A percentile compares a stretch with the other conserved stretches of the same genome.
These are phyloP conservation scores for Drosophila simulans DNA, from an alignment of 1,140 invertebrate species.

Conservation along the genomic window DNA sequence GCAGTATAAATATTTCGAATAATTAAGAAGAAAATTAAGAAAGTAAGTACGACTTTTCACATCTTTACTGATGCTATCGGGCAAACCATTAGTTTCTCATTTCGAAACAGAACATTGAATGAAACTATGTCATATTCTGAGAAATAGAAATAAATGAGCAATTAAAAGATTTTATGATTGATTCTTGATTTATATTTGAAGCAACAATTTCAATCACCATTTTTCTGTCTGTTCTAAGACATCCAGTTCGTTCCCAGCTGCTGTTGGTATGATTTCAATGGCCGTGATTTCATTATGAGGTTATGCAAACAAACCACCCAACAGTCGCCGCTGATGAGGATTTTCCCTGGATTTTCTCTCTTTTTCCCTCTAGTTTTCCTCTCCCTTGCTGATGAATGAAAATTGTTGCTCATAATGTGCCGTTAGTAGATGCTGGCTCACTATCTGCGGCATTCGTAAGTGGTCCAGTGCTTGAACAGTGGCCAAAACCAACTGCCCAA, in stretches of 20 bases:
- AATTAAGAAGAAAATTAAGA: neutral
- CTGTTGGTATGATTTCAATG: conserved; percentile 36
- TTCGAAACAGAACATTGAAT: too few species aligned
- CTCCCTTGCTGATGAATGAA: conserved; percentile 61
- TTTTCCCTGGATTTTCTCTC: conserved; percentile 6
- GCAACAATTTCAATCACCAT: neutral
- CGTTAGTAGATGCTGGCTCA: conserved; percentile 37
- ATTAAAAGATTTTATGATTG: too few species aligned
- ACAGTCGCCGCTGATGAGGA: conserved; percentile 40
- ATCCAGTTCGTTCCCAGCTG: conserved; percentile 4
- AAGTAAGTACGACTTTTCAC: neutral
- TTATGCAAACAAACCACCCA: conserved; percentile 37
- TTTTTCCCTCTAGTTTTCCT: neutral
- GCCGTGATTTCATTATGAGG: conserved; percentile 42
- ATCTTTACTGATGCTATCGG: neutral
- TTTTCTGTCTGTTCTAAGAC: conserved; percentile 13
- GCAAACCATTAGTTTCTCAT: too few species aligned
- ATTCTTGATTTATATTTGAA: too few species aligned
- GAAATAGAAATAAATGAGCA: too few species aligned
- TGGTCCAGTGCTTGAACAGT: conserved; percentile 45
- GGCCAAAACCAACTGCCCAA: conserved; percentile 26
- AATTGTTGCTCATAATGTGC: conserved; percentile 49
- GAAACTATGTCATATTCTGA: neutral
- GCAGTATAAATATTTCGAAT: neutral
- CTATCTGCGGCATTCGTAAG: conserved; percentile 74